Conservation (phyloP, 1,140 invertebrate genomes). For the Drosophila suzukii region DNA sequence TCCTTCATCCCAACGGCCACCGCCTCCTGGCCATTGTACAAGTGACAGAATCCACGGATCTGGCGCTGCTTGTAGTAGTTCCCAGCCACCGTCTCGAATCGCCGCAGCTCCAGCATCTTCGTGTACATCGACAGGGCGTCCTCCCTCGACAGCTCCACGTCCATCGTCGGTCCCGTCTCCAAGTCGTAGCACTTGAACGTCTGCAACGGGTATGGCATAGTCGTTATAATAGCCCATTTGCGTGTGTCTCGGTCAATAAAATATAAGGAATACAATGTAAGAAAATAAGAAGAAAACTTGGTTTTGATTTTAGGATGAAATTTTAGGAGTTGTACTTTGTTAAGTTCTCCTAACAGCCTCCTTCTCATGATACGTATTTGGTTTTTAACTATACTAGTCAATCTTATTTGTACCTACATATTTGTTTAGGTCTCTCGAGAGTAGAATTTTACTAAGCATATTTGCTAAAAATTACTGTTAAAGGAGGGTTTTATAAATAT, state of each 20-base stretch:
- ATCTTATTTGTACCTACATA: no score
- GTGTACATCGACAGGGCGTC: constrained; percentile 87
- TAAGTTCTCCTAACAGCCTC: no score
- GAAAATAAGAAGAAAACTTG: no score
- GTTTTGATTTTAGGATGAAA: no score
- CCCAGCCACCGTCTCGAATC: constrained; percentile 89
- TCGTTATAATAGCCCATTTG: neutral
- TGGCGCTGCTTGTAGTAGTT: constrained; percentile 91
- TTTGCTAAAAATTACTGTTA: no score
- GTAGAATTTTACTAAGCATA: no score
- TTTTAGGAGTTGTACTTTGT: no score
- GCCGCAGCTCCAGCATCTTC: constrained; percentile 89
- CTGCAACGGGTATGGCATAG: constrained; percentile 10
- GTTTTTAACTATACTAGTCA: no score
- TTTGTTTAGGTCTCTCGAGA: no score
- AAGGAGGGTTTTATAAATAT: no score
- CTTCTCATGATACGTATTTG: no score
- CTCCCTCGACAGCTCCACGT: constrained; percentile 87
- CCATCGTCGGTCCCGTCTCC: constrained; percentile 89
- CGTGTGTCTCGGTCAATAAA: neutral
- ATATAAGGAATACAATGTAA: no score
- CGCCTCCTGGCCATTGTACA: constrained; percentile 92
- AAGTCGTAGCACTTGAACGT: constrained; percentile 92
- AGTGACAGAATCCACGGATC: constrained; percentile 92
- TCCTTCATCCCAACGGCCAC: constrained; percentile 86